Percentiles rank a stretch among this genome's conserved stretches.
Conservation (phyloP, 2,888 invertebrate genomes). For the Orchesellides sinensis region DNA sequence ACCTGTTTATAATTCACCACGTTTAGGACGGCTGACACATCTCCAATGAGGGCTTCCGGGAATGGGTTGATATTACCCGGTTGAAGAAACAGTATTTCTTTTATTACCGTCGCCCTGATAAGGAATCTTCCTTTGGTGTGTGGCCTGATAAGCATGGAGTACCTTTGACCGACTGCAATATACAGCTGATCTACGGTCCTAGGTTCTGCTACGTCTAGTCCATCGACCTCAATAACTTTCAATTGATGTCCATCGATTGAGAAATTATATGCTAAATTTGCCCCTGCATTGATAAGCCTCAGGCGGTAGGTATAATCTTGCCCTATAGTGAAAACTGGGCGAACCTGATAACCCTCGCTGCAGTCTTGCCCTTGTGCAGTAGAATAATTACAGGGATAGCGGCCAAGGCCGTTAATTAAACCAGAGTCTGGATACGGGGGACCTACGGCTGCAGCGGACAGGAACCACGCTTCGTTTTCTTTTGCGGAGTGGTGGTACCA, state of each 20-base stretch:
- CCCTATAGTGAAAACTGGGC: constrained; percentile 31
- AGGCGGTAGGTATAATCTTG: constrained; percentile 41
- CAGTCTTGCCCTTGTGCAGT: constrained; percentile 34
- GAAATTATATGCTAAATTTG: constrained; percentile 52
- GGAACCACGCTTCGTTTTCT: not conserved
- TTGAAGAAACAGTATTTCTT: constrained; percentile 17
- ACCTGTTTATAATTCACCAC: not conserved
- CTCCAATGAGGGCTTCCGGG: constrained; percentile 48
- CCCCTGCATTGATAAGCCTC: constrained; percentile 61
- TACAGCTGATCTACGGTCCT: constrained; percentile 14
- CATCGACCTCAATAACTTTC: constrained; percentile 60
- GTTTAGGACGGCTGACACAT: constrained; percentile 48
- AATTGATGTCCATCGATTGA: constrained; percentile 62
- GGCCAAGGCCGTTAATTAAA: constrained; percentile 61
- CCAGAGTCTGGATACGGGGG: constrained; percentile 58
- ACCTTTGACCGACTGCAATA: constrained; percentile 56
- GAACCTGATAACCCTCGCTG: not conserved
- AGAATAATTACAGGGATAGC: constrained; percentile 53
- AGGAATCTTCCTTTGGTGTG: constrained; percentile 10
- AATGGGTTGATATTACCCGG: constrained; percentile 56
- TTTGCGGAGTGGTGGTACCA: constrained; percentile 24
- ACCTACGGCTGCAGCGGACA: constrained; percentile 20
- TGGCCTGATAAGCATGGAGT: constrained; percentile 59
- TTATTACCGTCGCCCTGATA: constrained; percentile 41
- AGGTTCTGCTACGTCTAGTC: constrained; percentile 23